Evolutionary conservation across 1,140 invertebrate species (phyloP).

Genomic region (Micrasema longulum): DNA sequence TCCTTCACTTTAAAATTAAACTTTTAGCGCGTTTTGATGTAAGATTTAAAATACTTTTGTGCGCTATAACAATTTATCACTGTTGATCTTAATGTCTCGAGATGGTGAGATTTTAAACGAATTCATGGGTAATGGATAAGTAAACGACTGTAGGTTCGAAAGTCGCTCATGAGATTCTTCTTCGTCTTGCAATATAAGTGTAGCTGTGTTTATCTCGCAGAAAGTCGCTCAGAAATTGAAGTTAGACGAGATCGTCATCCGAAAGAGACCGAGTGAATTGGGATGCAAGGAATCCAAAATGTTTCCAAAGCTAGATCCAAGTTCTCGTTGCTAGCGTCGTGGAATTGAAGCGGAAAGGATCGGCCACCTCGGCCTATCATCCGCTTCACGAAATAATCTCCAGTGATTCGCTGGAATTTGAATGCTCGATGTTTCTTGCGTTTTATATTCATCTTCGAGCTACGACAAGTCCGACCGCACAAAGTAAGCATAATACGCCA

Average conservation of each 20-base stretch:
- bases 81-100: slow-evolving; percentile 60
- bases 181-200: slow-evolving; percentile 28
- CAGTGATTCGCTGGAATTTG: slow-evolving; percentile 10
- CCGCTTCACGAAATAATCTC: slow-evolving; percentile 22
- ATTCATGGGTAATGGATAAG: slow-evolving; percentile 65
- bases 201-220: slow-evolving; percentile 33
- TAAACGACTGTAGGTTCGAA: slow-evolving; percentile 58
- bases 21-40: slow-evolving; percentile 56
- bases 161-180: slow-evolving; percentile 31
- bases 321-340: slow-evolving; percentile 37
- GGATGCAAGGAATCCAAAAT: slow-evolving; percentile 26
- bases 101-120: slow-evolving; percentile 64
- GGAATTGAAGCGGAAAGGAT: background rate
- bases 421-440: background rate
- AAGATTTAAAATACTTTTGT: slow-evolving; percentile 33
- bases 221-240: slow-evolving; percentile 32
- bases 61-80: slow-evolving; percentile 55
- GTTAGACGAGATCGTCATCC: slow-evolving; percentile 37
- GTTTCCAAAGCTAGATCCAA: slow-evolving; percentile 36
- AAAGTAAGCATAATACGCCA: slow-evolving; percentile 5
- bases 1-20: slow-evolving; percentile 65
- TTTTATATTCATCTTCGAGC: slow-evolving; percentile 26
- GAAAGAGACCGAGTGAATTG: background rate
- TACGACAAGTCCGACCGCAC: background rate
- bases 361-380: slow-evolving; percentile 31